Conservation (phyloP, 2,797 vertebrate species). For the Cottoperca gobio region DNA sequence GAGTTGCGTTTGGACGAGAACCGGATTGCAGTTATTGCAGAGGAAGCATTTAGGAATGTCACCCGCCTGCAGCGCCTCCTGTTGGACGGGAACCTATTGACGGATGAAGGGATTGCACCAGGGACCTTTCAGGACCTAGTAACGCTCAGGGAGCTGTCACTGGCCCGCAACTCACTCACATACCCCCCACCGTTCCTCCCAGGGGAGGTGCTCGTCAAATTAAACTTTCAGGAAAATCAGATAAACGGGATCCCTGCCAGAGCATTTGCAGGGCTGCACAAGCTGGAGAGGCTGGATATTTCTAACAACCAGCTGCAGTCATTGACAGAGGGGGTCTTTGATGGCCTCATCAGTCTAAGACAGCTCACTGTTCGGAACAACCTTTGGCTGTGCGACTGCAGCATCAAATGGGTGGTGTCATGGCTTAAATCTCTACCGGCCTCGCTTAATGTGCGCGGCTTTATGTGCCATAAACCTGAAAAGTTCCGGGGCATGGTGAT, state of each 20-base stretch:
- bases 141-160: slow-evolving; percentile 93
- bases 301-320: slow-evolving; percentile 94
- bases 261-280: slow-evolving; percentile 90
- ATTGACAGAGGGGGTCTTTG: slow-evolving; percentile 90
- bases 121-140: slow-evolving; percentile 91
- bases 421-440: slow-evolving; percentile 93
- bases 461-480: slow-evolving; percentile 96
- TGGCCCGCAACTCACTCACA: slow-evolving; percentile 93
- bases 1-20: slow-evolving; percentile 95
- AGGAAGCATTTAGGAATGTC: slow-evolving; percentile 93
- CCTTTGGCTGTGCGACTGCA: slow-evolving; percentile 95
- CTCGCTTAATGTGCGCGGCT: slow-evolving; percentile 93
- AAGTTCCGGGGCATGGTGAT: slow-evolving; percentile 96
- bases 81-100: slow-evolving; percentile 93
- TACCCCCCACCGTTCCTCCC: slow-evolving; percentile 91
- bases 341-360: slow-evolving; percentile 89
- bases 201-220: slow-evolving; percentile 88
- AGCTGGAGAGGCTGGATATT: slow-evolving; percentile 92
- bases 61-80: slow-evolving; percentile 91
- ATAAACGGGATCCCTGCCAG: slow-evolving; percentile 90
- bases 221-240: slow-evolving; percentile 96
- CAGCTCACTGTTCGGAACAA: slow-evolving; percentile 97
- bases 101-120: slow-evolving; percentile 91
- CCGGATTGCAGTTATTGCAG: slow-evolving; percentile 91
- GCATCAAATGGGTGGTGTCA: slow-evolving; percentile 93